Conservation (phyloP, 2,113 vertebrate species). For the Chrysemys picta region DNA sequence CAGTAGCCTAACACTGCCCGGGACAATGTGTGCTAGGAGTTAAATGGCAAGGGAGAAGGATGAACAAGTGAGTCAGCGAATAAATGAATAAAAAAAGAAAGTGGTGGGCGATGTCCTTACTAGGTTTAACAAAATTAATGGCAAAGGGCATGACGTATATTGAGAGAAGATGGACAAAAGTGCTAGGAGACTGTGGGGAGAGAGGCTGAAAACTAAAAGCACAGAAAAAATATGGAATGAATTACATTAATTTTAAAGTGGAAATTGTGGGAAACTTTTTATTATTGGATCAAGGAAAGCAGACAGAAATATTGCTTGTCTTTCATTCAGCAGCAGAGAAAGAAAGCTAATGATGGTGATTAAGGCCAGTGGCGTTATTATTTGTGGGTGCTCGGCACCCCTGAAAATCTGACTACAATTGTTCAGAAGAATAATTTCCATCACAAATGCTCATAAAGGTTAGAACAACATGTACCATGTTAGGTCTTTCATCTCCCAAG, state of each 20-base stretch:
- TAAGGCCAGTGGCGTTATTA: not conserved
- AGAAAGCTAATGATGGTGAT: not conserved
- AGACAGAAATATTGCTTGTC: not conserved
- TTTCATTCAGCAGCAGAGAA: not conserved
- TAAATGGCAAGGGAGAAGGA: not conserved
- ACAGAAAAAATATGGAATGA: not conserved
- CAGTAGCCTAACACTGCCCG: not conserved
- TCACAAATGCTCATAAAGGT: not conserved
- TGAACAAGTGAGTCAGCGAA: slow-evolving; percentile 26
- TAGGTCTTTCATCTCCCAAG: not conserved
- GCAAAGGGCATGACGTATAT: slow-evolving; percentile 21
- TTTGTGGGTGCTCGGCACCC: not conserved
- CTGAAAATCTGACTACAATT: not conserved
- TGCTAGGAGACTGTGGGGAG: not conserved
- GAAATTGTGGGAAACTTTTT: not conserved
- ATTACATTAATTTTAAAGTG: slow-evolving; percentile 21
- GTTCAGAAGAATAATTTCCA: not conserved
- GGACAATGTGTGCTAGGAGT: not conserved
- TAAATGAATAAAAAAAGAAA: not conserved
- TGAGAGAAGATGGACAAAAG: not conserved
- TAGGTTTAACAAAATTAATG: not conserved
- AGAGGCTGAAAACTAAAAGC: slow-evolving; percentile 21
- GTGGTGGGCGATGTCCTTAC: not conserved
- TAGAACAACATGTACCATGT: not conserved
- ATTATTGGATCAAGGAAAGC: not conserved